Percentiles rank a stretch among this genome's conserved stretches.
Evolutionary conservation across 2,113 vertebrate species (phyloP).

Genomic region (Entomyzon cyanotis): DNA sequence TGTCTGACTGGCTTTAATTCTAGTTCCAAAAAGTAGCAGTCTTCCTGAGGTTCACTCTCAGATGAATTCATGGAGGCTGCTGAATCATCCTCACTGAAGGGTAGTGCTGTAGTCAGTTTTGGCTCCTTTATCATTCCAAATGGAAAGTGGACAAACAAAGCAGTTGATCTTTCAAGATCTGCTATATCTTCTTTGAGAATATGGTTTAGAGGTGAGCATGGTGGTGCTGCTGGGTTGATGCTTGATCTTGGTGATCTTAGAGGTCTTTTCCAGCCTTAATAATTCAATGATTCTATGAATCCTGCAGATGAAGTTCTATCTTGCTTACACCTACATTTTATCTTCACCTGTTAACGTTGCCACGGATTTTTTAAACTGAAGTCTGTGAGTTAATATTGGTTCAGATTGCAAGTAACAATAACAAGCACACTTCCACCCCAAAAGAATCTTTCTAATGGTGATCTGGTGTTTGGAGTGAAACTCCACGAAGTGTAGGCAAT

Average conservation of each 20-base stretch:
- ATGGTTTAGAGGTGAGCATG: not conserved
- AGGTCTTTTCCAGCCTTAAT: not conserved
- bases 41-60: not conserved
- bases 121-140: not conserved
- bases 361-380: not conserved
- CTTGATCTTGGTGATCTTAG: not conserved
- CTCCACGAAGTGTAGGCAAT: not conserved
- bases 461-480: not conserved
- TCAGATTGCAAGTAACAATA: not conserved
- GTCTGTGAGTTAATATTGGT: not conserved
- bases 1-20: not conserved
- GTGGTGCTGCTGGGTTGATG: not conserved
- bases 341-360: not conserved
- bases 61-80: not conserved
- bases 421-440: not conserved
- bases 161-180: not conserved
- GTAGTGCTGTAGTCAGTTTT: not conserved
- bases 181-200: not conserved
- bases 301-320: not conserved
- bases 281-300: not conserved
- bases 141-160: not conserved
- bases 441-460: not conserved
- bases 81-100: not conserved
- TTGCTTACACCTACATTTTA: not conserved
- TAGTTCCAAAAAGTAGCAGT: not conserved